These are phyloP conservation scores for Oreochromis mossambicus DNA, from an alignment of 2,797 vertebrate species.

Conservation along the genomic window DNA sequence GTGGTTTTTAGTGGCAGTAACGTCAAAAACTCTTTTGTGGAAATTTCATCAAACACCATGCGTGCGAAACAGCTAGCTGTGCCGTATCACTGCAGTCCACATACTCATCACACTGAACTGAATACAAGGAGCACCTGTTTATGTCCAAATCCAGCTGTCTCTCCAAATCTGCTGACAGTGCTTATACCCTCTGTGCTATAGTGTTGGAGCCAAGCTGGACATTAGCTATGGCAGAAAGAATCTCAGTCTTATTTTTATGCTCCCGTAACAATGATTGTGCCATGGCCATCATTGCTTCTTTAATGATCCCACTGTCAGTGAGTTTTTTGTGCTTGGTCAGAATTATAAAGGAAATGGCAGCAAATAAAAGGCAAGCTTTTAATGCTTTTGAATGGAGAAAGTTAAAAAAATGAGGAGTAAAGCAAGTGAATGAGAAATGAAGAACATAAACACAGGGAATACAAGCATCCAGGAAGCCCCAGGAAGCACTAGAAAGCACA, in stretches of 20 bases:
- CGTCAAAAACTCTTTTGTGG: too few species aligned
- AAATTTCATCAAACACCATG: too few species aligned
- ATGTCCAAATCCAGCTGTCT: not conserved
- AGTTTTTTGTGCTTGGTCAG: too few species aligned
- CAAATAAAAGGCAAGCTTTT: not conserved
- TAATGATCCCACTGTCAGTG: too few species aligned
- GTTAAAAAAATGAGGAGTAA: not conserved
- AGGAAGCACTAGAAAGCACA: not conserved
- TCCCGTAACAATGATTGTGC: too few species aligned
- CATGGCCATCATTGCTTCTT: too few species aligned
- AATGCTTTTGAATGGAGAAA: not conserved
- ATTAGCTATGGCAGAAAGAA: too few species aligned
- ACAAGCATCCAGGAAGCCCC: not conserved
- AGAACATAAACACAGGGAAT: not conserved
- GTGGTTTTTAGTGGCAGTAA: too few species aligned
- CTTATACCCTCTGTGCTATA: accelerated
- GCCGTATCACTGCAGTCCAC: too few species aligned
- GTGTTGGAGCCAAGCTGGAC: not conserved
- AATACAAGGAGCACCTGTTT: not conserved
- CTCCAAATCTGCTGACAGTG: not conserved
- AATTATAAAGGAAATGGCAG: not conserved
- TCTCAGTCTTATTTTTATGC: too few species aligned
- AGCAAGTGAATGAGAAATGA: not conserved
- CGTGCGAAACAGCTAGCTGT: too few species aligned
- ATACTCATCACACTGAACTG: not conserved